A percentile compares a stretch with the other conserved stretches of the same genome.
Conservation (phyloP, 1,140 invertebrate species). For the Alviniconcha marisindica region DNA sequence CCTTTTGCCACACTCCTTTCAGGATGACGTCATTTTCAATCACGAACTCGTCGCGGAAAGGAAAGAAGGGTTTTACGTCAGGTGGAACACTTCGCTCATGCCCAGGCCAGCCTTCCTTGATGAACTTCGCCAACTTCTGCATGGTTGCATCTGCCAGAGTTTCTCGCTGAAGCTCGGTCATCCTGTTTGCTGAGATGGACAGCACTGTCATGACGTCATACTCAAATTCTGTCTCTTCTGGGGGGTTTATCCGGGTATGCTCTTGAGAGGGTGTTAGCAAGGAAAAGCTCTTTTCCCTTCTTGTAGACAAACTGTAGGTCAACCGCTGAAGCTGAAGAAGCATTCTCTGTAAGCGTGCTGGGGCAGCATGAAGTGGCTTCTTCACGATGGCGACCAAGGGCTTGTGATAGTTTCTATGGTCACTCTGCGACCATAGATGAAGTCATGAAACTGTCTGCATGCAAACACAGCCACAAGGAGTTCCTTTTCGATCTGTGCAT, state of each 20-base stretch:
- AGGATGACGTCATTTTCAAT: background rate
- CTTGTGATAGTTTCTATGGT: conserved; percentile 38
- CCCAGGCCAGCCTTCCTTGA: no score
- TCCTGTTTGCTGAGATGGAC: no score
- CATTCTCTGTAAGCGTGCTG: background rate
- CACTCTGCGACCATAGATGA: conserved; percentile 64
- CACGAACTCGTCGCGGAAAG: background rate
- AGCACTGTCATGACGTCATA: conserved; percentile 5
- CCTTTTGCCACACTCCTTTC: no score
- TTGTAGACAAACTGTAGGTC: background rate
- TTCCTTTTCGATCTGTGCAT: conserved; percentile 78
- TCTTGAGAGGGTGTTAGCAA: conserved; percentile 30
- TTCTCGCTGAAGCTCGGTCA: no score
- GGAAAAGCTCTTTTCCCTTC: conserved; percentile 36
- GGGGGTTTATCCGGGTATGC: conserved; percentile 5
- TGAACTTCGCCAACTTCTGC: no score
- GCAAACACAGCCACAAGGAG: conserved; percentile 77
- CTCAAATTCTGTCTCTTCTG: background rate
- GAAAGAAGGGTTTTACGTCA: background rate
- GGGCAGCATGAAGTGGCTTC: conserved; percentile 1
- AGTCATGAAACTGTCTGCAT: conserved; percentile 78
- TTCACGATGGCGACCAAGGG: conserved; percentile 26
- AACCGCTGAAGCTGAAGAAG: background rate
- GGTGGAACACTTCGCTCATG: background rate
- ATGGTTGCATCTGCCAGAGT: no score